Evolutionary conservation across 2,113 vertebrate species (phyloP).

Genomic region (Galbula dea): DNA sequence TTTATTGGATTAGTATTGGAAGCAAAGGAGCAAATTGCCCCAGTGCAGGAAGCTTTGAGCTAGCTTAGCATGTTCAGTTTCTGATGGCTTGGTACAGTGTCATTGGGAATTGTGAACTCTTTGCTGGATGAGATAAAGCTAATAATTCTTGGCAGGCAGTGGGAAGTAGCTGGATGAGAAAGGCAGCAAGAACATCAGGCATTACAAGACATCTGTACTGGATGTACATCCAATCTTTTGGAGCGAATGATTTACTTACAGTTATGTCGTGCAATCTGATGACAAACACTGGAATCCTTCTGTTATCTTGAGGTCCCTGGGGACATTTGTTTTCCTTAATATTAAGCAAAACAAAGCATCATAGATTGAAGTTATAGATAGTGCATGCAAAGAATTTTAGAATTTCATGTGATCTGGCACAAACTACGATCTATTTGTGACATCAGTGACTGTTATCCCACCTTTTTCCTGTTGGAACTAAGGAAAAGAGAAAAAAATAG

Average conservation of each 20-base stretch:
- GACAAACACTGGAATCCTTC: background rate
- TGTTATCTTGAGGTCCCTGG: background rate
- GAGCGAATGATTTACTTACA: background rate
- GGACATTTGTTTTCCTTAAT: background rate
- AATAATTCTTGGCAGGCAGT: constrained; percentile 4
- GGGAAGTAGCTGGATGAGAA: background rate
- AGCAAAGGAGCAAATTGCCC: background rate
- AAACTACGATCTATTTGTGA: background rate
- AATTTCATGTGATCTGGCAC: background rate
- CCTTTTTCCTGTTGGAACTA: constrained; percentile 13
- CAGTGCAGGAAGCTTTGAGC: background rate
- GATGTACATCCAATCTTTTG: background rate
- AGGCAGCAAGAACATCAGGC: background rate
- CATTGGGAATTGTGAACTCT: background rate
- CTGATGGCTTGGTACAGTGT: background rate
- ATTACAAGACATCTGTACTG: background rate
- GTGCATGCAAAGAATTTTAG: background rate
- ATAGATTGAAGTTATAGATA: background rate
- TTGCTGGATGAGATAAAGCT: background rate
- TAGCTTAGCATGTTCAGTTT: background rate
- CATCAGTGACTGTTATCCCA: background rate
- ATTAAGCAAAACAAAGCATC: background rate
- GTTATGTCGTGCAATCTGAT: background rate
- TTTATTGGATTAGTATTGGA: background rate
- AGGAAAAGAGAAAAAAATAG: background rate